These are phyloP conservation scores for Parus major DNA, from an alignment of 2,113 vertebrate species.

Conservation along the genomic window DNA sequence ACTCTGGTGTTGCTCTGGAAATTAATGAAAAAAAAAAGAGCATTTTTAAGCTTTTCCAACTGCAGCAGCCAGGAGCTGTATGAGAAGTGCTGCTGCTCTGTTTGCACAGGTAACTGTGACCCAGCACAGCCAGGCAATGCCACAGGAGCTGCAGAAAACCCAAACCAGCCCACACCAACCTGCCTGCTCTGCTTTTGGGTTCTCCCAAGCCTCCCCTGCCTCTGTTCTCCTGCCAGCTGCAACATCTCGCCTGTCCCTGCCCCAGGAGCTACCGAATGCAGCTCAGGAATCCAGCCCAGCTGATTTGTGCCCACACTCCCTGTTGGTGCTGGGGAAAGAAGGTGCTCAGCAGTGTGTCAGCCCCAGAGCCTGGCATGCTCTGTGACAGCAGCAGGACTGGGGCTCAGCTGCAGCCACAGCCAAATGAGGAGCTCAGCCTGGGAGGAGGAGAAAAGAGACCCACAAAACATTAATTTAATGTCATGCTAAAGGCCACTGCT, in stretches of 20 bases:
- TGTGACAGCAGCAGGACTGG: not conserved
- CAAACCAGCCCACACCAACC: not conserved
- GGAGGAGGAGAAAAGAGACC: not conserved
- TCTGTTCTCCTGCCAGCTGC: not conserved
- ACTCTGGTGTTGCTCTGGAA: not conserved
- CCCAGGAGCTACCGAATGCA: not conserved
- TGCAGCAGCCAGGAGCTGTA: not conserved
- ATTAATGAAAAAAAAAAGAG: not conserved
- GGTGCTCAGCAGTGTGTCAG: not conserved
- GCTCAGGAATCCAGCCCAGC: not conserved
- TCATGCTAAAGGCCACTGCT: not conserved
- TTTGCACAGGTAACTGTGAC: not conserved
- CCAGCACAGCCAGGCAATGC: not conserved
- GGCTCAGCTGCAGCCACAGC: not conserved
- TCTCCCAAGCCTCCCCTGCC: not conserved
- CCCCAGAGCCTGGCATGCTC: accelerated
- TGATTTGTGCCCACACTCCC: not conserved
- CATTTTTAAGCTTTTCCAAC: not conserved
- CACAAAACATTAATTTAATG: slow-evolving; percentile 5
- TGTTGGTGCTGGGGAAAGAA: not conserved
- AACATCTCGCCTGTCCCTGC: not conserved
- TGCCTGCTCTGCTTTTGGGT: not conserved
- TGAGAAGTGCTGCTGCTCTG: not conserved
- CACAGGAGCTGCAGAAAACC: not conserved
- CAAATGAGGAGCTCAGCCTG: not conserved